Evolutionary conservation across 2,888 invertebrate species (phyloP).

Genomic region (Dermolepida albohirtum): DNA sequence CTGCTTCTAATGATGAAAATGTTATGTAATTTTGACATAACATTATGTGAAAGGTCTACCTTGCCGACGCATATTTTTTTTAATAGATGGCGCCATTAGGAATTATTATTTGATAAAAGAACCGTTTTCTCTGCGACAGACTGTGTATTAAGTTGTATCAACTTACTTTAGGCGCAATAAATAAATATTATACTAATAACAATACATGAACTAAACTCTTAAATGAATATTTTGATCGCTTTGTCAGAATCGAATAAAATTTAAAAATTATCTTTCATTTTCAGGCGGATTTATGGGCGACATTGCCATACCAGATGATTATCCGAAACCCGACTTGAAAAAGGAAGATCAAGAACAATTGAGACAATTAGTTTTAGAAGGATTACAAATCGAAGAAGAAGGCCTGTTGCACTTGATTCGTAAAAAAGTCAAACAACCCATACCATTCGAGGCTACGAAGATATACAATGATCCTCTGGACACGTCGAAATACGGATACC

Average conservation of each 20-base stretch:
- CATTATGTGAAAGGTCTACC: too few relatives aligned
- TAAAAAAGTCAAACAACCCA: conserved; percentile 76
- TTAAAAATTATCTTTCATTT: conserved; percentile 58
- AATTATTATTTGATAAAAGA: too few relatives aligned
- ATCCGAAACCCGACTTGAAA: conserved; percentile 49
- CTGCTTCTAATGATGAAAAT: too few relatives aligned
- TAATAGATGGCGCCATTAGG: too few relatives aligned
- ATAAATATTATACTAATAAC: too few relatives aligned
- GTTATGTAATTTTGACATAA: too few relatives aligned
- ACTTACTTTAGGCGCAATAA: too few relatives aligned
- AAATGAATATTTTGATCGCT: too few relatives aligned
- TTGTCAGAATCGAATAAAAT: background rate
- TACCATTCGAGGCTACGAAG: conserved; percentile 55
- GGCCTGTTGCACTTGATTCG: conserved; percentile 80
- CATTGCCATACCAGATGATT: conserved; percentile 76
- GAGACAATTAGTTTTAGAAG: conserved; percentile 85
- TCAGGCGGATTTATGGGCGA: conserved; percentile 86
- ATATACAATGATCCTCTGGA: conserved; percentile 61
- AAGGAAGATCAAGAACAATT: conserved; percentile 79
- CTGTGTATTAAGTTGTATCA: too few relatives aligned
- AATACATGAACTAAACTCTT: too few relatives aligned
- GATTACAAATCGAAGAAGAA: conserved; percentile 86
- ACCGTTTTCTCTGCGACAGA: too few relatives aligned
- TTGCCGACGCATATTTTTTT: too few relatives aligned
- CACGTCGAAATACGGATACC: conserved; percentile 37